Evolutionary conservation across 2,888 invertebrate genomes (phyloP), one percentile per base, ranked within the genome.

Genomic region (Eupithecia centaureata): DNA sequence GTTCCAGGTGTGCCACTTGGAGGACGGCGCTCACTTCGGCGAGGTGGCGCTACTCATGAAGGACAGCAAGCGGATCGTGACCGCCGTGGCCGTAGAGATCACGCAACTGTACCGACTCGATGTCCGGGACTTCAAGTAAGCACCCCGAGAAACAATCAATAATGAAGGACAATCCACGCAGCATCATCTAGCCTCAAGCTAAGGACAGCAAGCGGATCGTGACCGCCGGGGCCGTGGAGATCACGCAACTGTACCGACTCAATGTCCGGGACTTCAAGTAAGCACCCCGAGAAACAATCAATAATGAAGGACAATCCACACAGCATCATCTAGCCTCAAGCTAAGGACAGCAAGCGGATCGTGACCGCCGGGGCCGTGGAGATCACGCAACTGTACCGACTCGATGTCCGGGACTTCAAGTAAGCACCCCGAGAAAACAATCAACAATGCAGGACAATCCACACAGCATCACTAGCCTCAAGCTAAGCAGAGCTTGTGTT

Each of bases 11-110:
- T 94, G 94, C 65, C 94, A 94, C 73, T 79, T 95, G 59, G 93
- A 94, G 69, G 95, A 95, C 75, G 95, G 95, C 5, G 94, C 94
- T 0, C 92, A 95, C 79, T 95, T 95, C 76, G 95, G 95, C 0
- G 95, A 95, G 80, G 90, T 95, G 52, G 94, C 95, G 0, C 81
- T 95, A 33, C 79, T 95, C 30, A 88, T 94, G 77, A 91, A 93
- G 61, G 94, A 94, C 76, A 90, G 92, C 63, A 92, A 94, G 66
- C 87, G 95, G 54, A 88, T 94, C 0, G 94, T 94, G 0, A 94
- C 94, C n/a, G 93, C 95, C 0, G 86, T 95, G 10, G 95, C 95
- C 0, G 88, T 95, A 15, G 95, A 95, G 75, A 94, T 94, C 42
- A 95, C 95, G 58, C 94, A 95, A 75, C 86, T 95, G n/a, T 95